Base-by-base conservation (phyloP, 2,888 invertebrate species). In the Yponomeuta plumbellus region DNA sequence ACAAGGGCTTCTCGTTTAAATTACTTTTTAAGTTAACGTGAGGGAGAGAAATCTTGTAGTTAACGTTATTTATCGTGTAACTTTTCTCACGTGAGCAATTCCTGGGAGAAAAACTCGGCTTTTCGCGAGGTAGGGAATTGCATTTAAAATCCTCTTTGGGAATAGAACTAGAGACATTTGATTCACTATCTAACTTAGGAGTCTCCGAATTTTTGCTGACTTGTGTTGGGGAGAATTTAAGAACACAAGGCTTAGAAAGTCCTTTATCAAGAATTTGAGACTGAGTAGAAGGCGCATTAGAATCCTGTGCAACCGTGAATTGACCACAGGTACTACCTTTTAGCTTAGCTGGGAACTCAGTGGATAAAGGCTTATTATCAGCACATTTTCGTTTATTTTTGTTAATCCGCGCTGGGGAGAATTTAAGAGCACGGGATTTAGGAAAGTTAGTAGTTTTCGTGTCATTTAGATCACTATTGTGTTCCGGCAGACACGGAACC, bases 401-500 rank as follows among this genome's bases (percentile, higher is more conserved):
- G 26, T 26, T 26, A 2, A 26, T 26, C 26, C 26, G 26, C 26
- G 26, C 26, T 26, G 5, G 26, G 52, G 13, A 17, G 52, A 52
- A n/a, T 17, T 52, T 11, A 17, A 52, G 52, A 52, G n/a, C 52
- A 17, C 52, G 52, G 52, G 11, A 52, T 52, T n/a, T 52, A 11
- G 52, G 10, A 52, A 11, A 3, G 52, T 17, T 11, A 52, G 11
- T 3, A 17, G n/a, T 52, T 52, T 52, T 17, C n/a, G 52, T 17
- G n/a, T 52, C n/a, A 17, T 17, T 11, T 52, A 52, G 52, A 52
- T 52, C n/a, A 17, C n/a, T 8, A 11, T 52, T 10, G 10, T 17
- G 20, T 58, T 58, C 2, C 58, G 58, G 58, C 20, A 58, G 58
- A 20, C 58, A 58, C 58, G 17, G 58, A 58, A 11, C 58, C 58